Evolutionary conservation across 1,140 invertebrate species (phyloP).

Genomic region (Apis cerana): DNA sequence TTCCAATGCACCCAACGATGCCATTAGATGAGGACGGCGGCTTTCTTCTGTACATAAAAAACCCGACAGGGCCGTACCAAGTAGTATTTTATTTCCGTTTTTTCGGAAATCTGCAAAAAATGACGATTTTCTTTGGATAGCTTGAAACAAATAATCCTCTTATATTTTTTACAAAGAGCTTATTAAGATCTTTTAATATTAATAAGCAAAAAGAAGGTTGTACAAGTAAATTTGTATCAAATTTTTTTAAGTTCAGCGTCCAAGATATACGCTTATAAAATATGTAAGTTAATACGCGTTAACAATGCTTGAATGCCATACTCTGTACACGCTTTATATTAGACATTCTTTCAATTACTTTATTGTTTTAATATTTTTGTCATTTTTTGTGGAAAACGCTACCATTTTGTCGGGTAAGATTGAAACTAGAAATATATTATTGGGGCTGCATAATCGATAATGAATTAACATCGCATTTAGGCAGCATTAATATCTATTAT

Average conservation of each 20-base stretch:
- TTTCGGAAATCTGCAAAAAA: constrained; percentile 18
- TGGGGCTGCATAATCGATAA: constrained; percentile 68
- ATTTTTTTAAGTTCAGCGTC: not conserved
- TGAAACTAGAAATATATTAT: constrained; percentile 52
- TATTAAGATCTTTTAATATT: not conserved
- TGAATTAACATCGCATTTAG: constrained; percentile 70
- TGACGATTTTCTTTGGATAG: constrained; percentile 24
- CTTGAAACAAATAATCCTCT: not conserved
- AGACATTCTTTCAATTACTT: not conserved
- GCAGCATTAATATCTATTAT: constrained; percentile 70
- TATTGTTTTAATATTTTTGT: not conserved
- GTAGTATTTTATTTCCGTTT: constrained; percentile 42
- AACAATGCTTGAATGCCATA: constrained; percentile 40
- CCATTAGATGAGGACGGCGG: constrained; percentile 43
- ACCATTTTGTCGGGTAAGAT: constrained; percentile 44
- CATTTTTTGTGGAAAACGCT: constrained; percentile 40
- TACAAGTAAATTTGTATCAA: not conserved
- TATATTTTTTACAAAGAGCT: not conserved
- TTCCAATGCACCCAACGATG: constrained; percentile 40
- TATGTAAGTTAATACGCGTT: constrained; percentile 23
- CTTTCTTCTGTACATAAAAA: constrained; percentile 51
- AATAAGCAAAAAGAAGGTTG: constrained; percentile 5
- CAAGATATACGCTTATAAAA: not conserved
- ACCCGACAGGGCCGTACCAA: constrained; percentile 40
- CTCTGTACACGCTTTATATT: constrained; percentile 27